Conservation (phyloP, 2,113 vertebrate species). For the Trogon melanurus region DNA sequence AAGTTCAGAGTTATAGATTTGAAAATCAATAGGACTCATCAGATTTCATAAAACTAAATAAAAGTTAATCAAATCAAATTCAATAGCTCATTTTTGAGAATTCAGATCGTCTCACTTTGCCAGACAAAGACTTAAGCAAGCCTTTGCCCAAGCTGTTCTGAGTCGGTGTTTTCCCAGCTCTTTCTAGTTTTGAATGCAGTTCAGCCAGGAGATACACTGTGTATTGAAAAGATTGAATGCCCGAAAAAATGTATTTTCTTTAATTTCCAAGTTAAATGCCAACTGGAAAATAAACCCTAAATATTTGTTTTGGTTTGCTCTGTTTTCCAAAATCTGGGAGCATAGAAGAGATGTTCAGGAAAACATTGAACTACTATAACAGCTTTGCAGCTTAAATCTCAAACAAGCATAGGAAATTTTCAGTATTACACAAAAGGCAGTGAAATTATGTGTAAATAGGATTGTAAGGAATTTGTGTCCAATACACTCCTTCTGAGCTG, state of each 20-base stretch:
- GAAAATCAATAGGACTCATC: neutral
- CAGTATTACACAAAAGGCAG: neutral
- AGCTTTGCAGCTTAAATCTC: neutral
- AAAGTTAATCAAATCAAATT: constrained; percentile 9
- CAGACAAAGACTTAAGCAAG: neutral
- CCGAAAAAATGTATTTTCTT: neutral
- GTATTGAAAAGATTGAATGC: neutral
- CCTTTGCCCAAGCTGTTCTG: neutral
- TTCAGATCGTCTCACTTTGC: neutral
- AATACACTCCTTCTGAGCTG: neutral
- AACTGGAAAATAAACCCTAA: neutral
- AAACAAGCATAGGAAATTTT: neutral
- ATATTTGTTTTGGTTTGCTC: neutral
- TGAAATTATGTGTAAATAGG: neutral
- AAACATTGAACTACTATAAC: neutral
- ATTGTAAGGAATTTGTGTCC: neutral
- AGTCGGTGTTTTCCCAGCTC: neutral
- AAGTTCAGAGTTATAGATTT: neutral
- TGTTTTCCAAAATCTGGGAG: neutral
- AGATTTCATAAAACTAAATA: constrained; percentile 28
- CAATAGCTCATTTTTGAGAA: neutral
- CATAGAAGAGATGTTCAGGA: neutral
- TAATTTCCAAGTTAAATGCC: neutral
- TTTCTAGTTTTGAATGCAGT: neutral
- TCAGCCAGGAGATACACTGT: neutral